Conservation (phyloP, 2,797 vertebrate genomes). For the Bovichtus diacanthus region DNA sequence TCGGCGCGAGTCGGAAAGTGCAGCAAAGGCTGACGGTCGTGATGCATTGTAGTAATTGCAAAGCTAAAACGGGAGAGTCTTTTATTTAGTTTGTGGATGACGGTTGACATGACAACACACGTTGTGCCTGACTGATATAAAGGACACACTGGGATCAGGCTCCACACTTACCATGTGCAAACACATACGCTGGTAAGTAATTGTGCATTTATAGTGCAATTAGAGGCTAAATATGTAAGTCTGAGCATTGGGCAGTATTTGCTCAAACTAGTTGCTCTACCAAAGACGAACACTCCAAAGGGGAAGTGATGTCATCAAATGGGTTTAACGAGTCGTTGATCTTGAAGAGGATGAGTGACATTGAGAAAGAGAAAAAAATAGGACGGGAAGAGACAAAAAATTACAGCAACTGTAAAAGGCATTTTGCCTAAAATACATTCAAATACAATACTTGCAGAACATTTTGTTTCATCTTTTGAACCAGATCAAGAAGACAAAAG, state of each 20-base stretch:
- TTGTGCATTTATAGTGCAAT: neutral
- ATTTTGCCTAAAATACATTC: neutral
- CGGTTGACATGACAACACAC: conserved; percentile 46
- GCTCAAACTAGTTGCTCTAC: neutral
- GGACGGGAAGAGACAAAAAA: neutral
- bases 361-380: neutral
- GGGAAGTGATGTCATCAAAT: neutral
- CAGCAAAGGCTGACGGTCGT: conserved; percentile 19
- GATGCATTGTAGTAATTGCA: conserved; percentile 37
- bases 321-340: neutral
- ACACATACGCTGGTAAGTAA: neutral
- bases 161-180: neutral
- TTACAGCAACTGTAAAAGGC: neutral
- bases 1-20: conserved; percentile 8
- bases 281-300: neutral
- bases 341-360: neutral
- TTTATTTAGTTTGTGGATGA: conserved; percentile 46
- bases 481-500: neutral
- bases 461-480: neutral
- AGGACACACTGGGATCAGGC: conserved; percentile 17
- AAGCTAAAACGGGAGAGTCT: conserved; percentile 38
- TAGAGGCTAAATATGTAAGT: neutral
- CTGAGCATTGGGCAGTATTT: conserved; percentile 9
- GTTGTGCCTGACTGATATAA: conserved; percentile 35
- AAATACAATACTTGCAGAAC: neutral